A percentile compares a stretch with the other conserved stretches of the same genome.
These are phyloP conservation scores for Paracyclopina nana DNA, from an alignment of 1,140 invertebrate species.

Conservation along the genomic window DNA sequence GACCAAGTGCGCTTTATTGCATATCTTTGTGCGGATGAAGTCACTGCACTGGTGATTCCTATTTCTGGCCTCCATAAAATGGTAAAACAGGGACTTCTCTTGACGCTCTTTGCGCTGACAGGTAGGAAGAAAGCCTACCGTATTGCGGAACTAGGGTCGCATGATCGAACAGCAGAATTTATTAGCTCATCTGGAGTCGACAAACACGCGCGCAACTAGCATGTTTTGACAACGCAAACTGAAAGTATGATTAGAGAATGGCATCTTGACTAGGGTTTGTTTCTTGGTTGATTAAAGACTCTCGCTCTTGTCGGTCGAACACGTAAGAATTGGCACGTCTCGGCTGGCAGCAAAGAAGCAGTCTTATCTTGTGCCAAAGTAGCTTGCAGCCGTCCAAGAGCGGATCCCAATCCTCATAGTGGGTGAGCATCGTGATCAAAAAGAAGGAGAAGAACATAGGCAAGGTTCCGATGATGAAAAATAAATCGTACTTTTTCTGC, in stretches of 20 bases:
- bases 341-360: not conserved
- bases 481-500: slow-evolving; percentile 43
- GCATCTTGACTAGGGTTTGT: not conserved
- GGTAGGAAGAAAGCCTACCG: no score
- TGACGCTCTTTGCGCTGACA: no score
- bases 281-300: not conserved
- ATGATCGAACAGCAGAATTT: no score
- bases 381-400: slow-evolving; percentile 25
- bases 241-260: not conserved
- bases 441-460: slow-evolving; percentile 58
- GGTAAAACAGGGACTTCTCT: no score
- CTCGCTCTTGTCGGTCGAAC: not conserved
- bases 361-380: not conserved
- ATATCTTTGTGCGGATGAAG: no score
- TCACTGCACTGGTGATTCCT: no score
- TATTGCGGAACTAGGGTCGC: no score
- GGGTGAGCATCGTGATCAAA: slow-evolving; percentile 46
- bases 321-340: not conserved
- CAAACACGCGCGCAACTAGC: no score
- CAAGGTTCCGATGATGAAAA: slow-evolving; percentile 57
- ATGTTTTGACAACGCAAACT: no score
- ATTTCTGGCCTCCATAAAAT: no score
- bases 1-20: no score
- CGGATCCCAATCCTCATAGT: slow-evolving; percentile 71
- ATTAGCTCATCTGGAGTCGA: no score